Conservation (phyloP, 2,888 invertebrate species). For the Parnassius apollo region DNA sequence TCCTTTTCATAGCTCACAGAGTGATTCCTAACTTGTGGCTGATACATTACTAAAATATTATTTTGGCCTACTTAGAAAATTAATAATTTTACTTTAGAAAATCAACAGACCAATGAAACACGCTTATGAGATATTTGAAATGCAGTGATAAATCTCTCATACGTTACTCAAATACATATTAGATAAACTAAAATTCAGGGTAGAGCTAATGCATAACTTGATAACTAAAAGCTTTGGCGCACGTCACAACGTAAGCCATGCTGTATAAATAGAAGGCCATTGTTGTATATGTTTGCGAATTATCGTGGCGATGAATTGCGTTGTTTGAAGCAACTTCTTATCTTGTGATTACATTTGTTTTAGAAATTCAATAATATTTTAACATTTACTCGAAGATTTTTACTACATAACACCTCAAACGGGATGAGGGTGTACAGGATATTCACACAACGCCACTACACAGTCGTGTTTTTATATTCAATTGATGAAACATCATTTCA, state of each 20-base stretch:
- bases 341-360: slow-evolving; percentile 5
- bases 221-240: slow-evolving; percentile 64
- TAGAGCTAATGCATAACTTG: slow-evolving; percentile 54
- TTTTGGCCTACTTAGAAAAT: too few species aligned
- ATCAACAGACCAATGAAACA: slow-evolving; percentile 1
- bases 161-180: slow-evolving; percentile 41
- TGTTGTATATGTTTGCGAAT: slow-evolving; percentile 22
- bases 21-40: too few species aligned
- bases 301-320: slow-evolving; percentile 10
- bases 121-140: slow-evolving; percentile 26
- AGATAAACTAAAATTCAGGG: slow-evolving; percentile 46
- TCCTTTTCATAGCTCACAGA: too few species aligned
- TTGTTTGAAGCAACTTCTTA: slow-evolving; percentile 20
- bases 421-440: too few species aligned
- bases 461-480: too few species aligned
- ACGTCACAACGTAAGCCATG: slow-evolving; percentile 40
- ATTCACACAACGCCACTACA: too few species aligned
- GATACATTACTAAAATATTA: too few species aligned
- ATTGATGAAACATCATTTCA: too few species aligned
- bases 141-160: slow-evolving; percentile 52
- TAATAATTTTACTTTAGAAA: slow-evolving; percentile 7
- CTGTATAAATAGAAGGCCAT: slow-evolving; percentile 16
- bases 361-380: neutral
- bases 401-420: too few species aligned
- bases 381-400: neutral